Base-by-base conservation (phyloP, 2,113 vertebrate species). In the Poeciliopsis prolifica region DNA sequence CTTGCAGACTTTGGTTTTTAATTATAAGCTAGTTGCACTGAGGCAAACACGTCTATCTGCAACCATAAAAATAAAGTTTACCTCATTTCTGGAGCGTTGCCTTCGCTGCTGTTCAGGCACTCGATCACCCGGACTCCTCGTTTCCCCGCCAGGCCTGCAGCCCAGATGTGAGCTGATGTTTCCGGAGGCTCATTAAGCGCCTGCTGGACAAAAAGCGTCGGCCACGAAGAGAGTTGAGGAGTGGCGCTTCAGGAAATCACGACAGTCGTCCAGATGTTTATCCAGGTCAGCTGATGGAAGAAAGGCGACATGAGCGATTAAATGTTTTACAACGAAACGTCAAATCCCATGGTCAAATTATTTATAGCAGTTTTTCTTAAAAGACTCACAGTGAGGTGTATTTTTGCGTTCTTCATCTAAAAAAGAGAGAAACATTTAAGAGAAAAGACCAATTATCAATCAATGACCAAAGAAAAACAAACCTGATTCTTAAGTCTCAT, bases 181-280 rank as follows among this genome's bases (percentile, higher is more conserved):
- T 79, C 70, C 0, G 48, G 62, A 1, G 95, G 91, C 73, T 96
- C 95, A 17, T 95, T 96, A 60, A 95, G 86, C 11, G 96, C 96
- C 84, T 96, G 95, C 87, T 97, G 97, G 65, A 91, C 58, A 65
- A 96, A 95, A 13, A 97, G 93, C 3, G 84, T 74, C 0, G 96
- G 96, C 83, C 94, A 94, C 68, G 86, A 91, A 66, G 94, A 91
- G 30, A 97, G 92, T 40, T 4, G 85, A 30, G 3, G 89, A 76
- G 54, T 96, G 94, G 35, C 88, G 91, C 61, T 65, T 89, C 82
- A 97, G 88, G 82, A 98, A 97, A 44, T 65, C 73, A 14, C 63
- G 73, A 67, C 95, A 95, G 14, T 86, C 83, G 4, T 74, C 61
- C 1, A 93, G 73, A 1, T 44, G 19, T 0, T 62, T 73, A 22